A percentile compares a stretch with the other conserved stretches of the same genome.
Conservation (phyloP, 2,113 vertebrate species). For the Micronisus gabar region DNA sequence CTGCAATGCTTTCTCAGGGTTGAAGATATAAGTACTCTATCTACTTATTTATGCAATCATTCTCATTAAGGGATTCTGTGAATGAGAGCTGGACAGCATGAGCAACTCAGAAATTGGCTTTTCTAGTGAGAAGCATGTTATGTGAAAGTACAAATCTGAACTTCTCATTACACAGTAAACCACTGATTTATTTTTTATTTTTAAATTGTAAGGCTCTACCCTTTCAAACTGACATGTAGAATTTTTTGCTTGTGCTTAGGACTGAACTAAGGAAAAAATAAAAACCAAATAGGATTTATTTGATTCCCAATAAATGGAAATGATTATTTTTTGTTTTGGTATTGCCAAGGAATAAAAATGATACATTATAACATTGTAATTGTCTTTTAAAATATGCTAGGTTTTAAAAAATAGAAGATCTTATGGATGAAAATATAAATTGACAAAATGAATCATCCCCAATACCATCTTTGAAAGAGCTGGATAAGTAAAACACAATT, state of each 20-base stretch:
- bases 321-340: not conserved
- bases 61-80: not conserved
- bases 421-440: conserved; percentile 2
- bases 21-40: not conserved
- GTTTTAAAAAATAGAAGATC: not conserved
- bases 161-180: not conserved
- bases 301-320: conserved; percentile 31
- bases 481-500: conserved; percentile 60
- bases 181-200: not conserved
- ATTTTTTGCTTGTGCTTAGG: conserved; percentile 17
- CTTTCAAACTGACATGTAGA: not conserved
- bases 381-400: conserved; percentile 9
- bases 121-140: not conserved
- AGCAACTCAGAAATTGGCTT: not conserved
- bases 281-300: not conserved
- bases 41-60: not conserved
- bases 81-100: not conserved
- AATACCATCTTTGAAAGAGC: conserved; percentile 42
- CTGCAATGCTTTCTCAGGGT: not conserved
- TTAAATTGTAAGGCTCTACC: not conserved
- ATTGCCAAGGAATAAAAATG: not conserved
- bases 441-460: conserved; percentile 22
- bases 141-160: not conserved
- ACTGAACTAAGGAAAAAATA: not conserved
- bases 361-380: not conserved